Percentiles rank a stretch among this genome's conserved stretches.
phyloP scores from a whole-genome alignment of 2,113 vertebrate genomes.

The Salvelinus namaycush region DNA sequence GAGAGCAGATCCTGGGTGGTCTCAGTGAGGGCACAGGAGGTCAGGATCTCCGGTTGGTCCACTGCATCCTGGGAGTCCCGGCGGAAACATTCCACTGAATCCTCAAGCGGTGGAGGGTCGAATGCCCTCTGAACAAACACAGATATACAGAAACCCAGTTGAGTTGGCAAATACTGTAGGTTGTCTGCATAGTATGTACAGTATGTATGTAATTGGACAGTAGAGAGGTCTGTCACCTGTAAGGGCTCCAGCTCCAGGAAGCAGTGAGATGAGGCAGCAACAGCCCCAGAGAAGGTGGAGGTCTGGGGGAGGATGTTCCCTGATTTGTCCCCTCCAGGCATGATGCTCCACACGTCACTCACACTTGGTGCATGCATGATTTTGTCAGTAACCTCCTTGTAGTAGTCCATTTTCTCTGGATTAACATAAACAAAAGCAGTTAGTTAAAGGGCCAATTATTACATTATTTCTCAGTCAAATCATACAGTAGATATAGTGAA shows the following conservation, averaged over 20 bases:
- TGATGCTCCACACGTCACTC: not conserved
- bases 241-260: slow-evolving; percentile 31
- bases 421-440: slow-evolving; percentile 6
- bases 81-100: slow-evolving; percentile 4
- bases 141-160: not conserved
- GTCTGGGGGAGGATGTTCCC: slow-evolving; percentile 18
- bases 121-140: slow-evolving; percentile 26
- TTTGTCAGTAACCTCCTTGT: slow-evolving; percentile 20
- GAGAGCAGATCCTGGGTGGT: slow-evolving; percentile 15
- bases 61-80: slow-evolving; percentile 19
- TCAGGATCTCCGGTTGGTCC: slow-evolving; percentile 54
- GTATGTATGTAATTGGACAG: no score
- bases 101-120: slow-evolving; percentile 18
- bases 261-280: slow-evolving; percentile 2
- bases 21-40: slow-evolving; percentile 34
- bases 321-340: slow-evolving; percentile 21
- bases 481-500: not conserved
- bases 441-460: not conserved
- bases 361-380: slow-evolving; percentile 10
- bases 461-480: no score
- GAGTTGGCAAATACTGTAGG: not conserved
- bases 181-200: not conserved
- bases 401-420: slow-evolving; percentile 34
- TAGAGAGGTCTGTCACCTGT: slow-evolving; percentile 35
- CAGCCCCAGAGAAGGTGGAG: not conserved